Base-by-base conservation (phyloP, 2,113 vertebrate species). In the Mionectes macconnelli region DNA sequence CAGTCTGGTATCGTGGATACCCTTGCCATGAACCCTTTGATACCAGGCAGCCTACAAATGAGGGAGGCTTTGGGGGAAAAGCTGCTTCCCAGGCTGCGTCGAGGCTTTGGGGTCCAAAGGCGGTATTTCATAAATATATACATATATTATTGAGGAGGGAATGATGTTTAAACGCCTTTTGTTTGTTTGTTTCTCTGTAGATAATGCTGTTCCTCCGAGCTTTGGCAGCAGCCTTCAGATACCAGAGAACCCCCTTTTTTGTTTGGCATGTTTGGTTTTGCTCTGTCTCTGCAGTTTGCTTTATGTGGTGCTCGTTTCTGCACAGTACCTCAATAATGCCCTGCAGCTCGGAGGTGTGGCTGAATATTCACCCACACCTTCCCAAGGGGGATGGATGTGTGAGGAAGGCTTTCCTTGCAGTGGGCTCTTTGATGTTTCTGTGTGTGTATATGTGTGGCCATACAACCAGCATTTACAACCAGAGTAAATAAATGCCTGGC, bases 71-170 rank as follows among this genome's bases (percentile, higher is more conserved):
- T 74, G 50, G 28, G 21, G 12, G 80, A 28, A 37, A 76, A 79
- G 3, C 31, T 39, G 62, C 22, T 70, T 86, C 31, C 24, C 14
- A 62, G 31, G 10, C n/a, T 91, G 33, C 35, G 3, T 87, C 9
- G 52, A 77, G 22, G 35, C 59, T 80, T 76, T 85, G 37, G 25
- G 10, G n/a, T 47, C 25, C 66, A 31, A 84, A 81, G 25, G 31
- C 20, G 56, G 3, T 56, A 24, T 56, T 4, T 30, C 37, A 45
- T 45, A 45, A 20, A 45, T 9, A 22, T 14, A 39, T 3, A 14
- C 19, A 7, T 17, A 8, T 50, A 8, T 47, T 42, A 22, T 8
- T 16, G 23, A n/a, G 7, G 14, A 3, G 1, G 1, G 4, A 70
- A 64, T 39, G 56, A 17, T 35, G 14, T 86, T 88, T 80, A 60